Evolutionary conservation across 2,888 invertebrate genomes (phyloP), one percentile per base, ranked within the genome.

Genomic region (Philopedon plagiatum): DNA sequence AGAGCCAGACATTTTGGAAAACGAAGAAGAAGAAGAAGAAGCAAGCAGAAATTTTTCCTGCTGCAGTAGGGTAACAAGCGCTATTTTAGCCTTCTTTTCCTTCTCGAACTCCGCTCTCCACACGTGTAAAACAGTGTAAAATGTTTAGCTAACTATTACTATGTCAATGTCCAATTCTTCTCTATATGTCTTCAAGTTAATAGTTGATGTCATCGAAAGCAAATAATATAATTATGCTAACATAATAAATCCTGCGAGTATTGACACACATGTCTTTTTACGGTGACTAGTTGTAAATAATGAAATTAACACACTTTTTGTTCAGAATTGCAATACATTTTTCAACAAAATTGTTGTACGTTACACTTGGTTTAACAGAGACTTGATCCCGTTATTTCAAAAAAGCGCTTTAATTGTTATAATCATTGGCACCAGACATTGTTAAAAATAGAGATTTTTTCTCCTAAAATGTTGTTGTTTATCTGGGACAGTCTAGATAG

Each of bases 271-370:
- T 51, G 29, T 51, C 26, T 51, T 5, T 51, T 26, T 26, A 51
- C 29, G 29, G 29, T 51, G 51, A 51, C 51, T 51, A 51, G 51
- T 26, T n/a, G n/a, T 26, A 26, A 26, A 49, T 23, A 49, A 49
- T 49, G 13, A 26, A 51, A 51, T 51, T 29, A 51, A 29, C 29
- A 29, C 15, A 29, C 26, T 15, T 13, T 49, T 41, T 41, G 18
- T 41, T 13, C 1, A 51, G 26, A 51, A 51, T 51, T 11, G 26
- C 29, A 51, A 26, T 29, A 15, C 13, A 51, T 51, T 26, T n/a
- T 51, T 51, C 0, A 29, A 51, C 29, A 51, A 51, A 21, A 49
- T 49, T 49, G 13, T 49, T 49, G n/a, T 8, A 26, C 29, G 51
- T 51, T 51, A 29, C 51, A 49, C 21, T 51, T 7, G 29, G 29